These are phyloP conservation scores for Noctua comes DNA, from an alignment of 2,888 invertebrate genomes.

Conservation along the genomic window DNA sequence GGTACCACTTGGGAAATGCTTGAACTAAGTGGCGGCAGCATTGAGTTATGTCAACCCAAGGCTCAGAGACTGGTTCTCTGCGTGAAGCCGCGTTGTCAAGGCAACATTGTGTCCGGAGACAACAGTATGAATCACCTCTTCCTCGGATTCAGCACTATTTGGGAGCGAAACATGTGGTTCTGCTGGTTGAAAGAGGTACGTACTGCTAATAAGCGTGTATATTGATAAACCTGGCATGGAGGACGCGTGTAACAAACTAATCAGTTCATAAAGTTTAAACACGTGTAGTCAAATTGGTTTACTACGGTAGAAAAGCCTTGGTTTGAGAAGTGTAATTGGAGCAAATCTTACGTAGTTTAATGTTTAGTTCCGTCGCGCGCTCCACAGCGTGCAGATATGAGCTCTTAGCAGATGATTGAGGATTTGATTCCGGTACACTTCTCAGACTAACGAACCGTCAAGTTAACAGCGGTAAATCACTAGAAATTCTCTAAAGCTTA, in stretches of 20 bases:
- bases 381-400: constrained; percentile 61
- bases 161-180: constrained; percentile 93
- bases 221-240: constrained; percentile 33
- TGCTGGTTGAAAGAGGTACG: constrained; percentile 92
- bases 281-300: constrained; percentile 54
- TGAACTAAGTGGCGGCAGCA: constrained; percentile 85
- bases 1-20: constrained; percentile 84
- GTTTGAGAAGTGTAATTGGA: constrained; percentile 68
- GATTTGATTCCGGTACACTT: constrained; percentile 88
- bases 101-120: constrained; percentile 78
- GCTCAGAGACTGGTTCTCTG: constrained; percentile 85
- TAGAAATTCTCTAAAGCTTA: constrained; percentile 82
- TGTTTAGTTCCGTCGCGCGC: constrained; percentile 67
- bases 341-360: constrained; percentile 68
- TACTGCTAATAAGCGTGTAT: constrained; percentile 32
- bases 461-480: constrained; percentile 82
- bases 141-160: constrained; percentile 91
- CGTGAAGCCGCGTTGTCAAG: constrained; percentile 84
- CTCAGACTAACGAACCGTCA: constrained; percentile 85
- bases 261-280: constrained; percentile 42
- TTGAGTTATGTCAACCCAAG: constrained; percentile 86
- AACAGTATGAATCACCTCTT: constrained; percentile 89
- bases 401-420: constrained; percentile 79
- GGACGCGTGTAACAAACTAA: constrained; percentile 36
- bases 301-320: constrained; percentile 47